Conservation (phyloP, 2,797 vertebrate genomes). For the Craterocephalus amniculus region DNA sequence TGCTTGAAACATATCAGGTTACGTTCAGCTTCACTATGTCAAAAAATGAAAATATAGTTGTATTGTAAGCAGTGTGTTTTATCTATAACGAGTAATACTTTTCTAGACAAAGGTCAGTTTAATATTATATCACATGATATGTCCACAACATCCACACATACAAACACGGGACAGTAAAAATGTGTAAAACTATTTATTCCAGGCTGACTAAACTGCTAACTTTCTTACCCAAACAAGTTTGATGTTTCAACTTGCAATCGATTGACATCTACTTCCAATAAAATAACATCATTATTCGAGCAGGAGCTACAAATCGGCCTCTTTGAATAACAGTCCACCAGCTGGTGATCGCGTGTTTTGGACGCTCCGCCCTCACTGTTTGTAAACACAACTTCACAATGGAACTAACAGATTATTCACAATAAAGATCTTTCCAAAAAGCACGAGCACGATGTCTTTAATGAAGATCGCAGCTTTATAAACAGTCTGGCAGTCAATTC, state of each 20-base stretch:
- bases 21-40: too few species aligned
- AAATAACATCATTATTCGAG: not conserved
- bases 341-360: constrained; percentile 61
- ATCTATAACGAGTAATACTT: too few species aligned
- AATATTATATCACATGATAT: too few species aligned
- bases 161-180: too few species aligned
- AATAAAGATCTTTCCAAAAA: not conserved
- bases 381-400: constrained; percentile 69
- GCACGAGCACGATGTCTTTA: fast-evolving
- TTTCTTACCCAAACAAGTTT: too few species aligned
- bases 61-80: too few species aligned
- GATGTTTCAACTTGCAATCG: not conserved
- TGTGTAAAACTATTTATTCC: too few species aligned
- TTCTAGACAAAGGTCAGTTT: too few species aligned
- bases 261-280: not conserved
- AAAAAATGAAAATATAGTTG: too few species aligned
- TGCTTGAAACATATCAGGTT: too few species aligned
- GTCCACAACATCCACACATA: too few species aligned
- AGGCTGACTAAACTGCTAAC: too few species aligned
- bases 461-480: fast-evolving
- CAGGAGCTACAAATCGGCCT: not conserved
- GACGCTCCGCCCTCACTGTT: constrained; percentile 71
- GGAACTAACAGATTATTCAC: not conserved
- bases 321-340: not conserved
- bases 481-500: not conserved